Evolutionary conservation across 2,888 invertebrate species (phyloP), one percentile per base, ranked within the genome.

Genomic region (Cephus pulcher): DNA sequence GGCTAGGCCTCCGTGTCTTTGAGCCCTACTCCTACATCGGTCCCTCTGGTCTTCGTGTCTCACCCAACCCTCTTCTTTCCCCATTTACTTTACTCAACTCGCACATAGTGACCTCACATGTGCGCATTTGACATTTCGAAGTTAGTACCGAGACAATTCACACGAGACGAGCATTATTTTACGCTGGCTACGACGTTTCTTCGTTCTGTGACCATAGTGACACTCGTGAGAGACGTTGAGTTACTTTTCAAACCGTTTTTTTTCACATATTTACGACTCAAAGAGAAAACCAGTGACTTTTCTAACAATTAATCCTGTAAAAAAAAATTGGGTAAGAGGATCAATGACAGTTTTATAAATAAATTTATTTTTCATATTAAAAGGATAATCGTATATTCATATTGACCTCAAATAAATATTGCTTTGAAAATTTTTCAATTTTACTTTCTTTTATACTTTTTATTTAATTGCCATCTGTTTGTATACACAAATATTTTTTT

Each of bases 81-180:
- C 75, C 33, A 56, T 56, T 76, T 71, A 76, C 82, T 74, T 74
- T 74, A 74, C 74, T 76, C 73, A 79, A 80, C 76, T 80, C 79
- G 77, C 77, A 78, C 80, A 73, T 76, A 75, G 76, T 40, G 75
- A 79, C 75, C 75, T 80, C 81, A 80, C 79, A 82, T 81, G 80
- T 81, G 81, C 79, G 79, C 81, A 75, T 82, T 84, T 86, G 85
- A 86, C 87, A 87, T 84, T 86, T 87, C 84, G 75, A 78, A 81
- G 81, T 85, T 80, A 75, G 78, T 82, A 79, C 81, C 81, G 81
- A 81, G 77, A 78, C 83, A 82, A 84, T 82, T 83, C 80, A 81
- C 82, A 80, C 79, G 79, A 80, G 77, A 4, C 77, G 34, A 76
- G 73, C 71, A n/a, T 30, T 15, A 73, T 78, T 80, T 80, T 40